phyloP scores from a whole-genome alignment of 2,113 vertebrate species.

The Chauna torquata region DNA sequence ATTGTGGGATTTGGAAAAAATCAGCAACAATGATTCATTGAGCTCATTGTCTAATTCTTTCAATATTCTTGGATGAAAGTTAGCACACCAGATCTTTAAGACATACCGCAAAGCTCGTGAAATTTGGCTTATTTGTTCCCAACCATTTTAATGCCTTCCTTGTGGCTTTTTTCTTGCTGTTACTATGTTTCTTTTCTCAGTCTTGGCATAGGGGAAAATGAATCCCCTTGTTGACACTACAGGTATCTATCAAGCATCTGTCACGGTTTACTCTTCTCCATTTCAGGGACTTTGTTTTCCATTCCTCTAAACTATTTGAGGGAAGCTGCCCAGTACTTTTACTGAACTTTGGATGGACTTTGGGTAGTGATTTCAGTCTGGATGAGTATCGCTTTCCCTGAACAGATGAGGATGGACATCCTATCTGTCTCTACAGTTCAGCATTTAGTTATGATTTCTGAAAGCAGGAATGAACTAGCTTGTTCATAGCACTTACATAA shows the following conservation, averaged over 20 bases:
- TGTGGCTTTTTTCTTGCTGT: background rate
- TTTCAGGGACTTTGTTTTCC: background rate
- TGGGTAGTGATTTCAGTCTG: background rate
- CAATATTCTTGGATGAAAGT: background rate
- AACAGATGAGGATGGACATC: background rate
- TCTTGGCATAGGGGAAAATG: background rate
- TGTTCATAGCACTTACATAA: background rate
- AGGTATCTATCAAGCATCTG: background rate
- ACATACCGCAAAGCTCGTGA: background rate
- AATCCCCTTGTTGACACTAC: background rate
- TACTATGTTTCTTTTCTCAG: background rate
- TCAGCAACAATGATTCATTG: background rate
- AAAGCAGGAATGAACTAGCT: background rate
- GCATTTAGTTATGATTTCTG: background rate
- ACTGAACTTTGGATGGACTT: constrained; percentile 14
- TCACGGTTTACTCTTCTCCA: background rate
- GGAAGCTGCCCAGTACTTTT: background rate
- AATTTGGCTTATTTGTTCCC: background rate
- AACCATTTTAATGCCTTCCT: background rate
- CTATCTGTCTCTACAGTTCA: background rate
- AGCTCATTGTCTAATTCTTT: background rate
- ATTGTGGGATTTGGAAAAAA: background rate
- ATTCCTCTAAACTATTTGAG: background rate
- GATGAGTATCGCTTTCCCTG: background rate
- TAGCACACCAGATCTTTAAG: background rate